Evolutionary conservation across 2,113 vertebrate genomes (phyloP).

Genomic region (Cisticola juncidis): DNA sequence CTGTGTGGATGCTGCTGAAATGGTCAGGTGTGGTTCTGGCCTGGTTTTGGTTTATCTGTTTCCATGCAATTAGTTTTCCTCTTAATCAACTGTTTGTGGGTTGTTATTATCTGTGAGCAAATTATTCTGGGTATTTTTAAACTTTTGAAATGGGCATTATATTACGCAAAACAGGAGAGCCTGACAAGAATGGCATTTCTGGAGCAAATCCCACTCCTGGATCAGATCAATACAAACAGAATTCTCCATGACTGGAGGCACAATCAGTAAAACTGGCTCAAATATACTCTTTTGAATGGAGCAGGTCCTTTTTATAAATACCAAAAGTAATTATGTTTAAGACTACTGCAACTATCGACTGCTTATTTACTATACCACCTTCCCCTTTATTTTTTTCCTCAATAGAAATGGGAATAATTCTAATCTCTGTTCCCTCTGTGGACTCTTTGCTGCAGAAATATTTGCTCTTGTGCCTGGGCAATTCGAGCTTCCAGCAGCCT

Average conservation of each 20-base stretch:
- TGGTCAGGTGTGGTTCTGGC: neutral
- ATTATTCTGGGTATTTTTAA: neutral
- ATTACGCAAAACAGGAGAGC: neutral
- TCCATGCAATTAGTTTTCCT: neutral
- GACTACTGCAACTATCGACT: neutral
- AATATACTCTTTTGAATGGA: neutral
- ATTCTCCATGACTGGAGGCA: neutral
- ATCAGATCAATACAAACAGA: conserved; percentile 32
- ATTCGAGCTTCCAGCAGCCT: neutral
- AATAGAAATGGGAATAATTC: neutral
- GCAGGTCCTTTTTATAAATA: neutral
- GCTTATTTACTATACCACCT: neutral
- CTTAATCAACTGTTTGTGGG: neutral
- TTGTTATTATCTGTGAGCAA: neutral
- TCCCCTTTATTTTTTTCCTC: rapidly evolving
- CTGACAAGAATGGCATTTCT: neutral
- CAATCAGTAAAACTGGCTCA: neutral
- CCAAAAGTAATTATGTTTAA: neutral
- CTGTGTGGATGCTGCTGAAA: neutral
- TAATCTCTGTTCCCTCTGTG: neutral
- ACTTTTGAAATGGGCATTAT: neutral
- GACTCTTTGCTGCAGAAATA: neutral
- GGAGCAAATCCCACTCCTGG: neutral
- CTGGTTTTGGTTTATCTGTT: neutral
- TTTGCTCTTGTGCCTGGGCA: neutral